Percentiles rank a stretch among this genome's conserved stretches.
Conservation (phyloP, 2,888 invertebrate genomes). For the Nephrotoma guestfalica region DNA sequence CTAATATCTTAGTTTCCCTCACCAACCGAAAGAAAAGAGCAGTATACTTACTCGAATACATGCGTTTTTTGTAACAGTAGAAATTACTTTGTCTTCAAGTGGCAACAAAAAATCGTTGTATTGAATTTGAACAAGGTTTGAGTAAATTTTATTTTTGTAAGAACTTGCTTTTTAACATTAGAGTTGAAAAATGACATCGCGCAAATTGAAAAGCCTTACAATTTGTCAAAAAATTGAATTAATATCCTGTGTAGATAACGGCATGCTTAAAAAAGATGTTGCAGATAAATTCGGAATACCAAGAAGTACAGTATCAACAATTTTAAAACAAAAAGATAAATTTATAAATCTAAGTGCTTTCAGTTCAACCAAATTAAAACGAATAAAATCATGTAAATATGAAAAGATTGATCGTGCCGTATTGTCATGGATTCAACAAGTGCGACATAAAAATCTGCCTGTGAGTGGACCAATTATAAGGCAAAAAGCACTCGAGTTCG, state of each 20-base stretch:
- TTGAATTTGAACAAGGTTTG: too few species aligned
- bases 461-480: not conserved
- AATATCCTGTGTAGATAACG: not conserved
- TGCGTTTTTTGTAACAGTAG: too few species aligned
- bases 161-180: too few species aligned
- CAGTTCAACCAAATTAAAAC: not conserved
- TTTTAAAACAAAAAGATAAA: too few species aligned
- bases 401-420: not conserved
- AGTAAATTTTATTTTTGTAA: too few species aligned
- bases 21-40: too few species aligned
- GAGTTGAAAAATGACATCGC: too few species aligned
- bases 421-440: not conserved
- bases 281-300: not conserved
- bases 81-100: too few species aligned
- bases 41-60: too few species aligned
- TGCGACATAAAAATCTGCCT: not conserved
- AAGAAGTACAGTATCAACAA: not conserved
- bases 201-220: not conserved
- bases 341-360: not conserved
- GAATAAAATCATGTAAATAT: not conserved
- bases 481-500: not conserved
- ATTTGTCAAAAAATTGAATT: not conserved
- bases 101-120: too few species aligned
- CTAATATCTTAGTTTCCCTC: too few species aligned
- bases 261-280: not conserved